Evolutionary conservation across 2,113 vertebrate genomes (phyloP), one percentile per base, ranked within the genome.

Genomic region (Anhinga rufa): DNA sequence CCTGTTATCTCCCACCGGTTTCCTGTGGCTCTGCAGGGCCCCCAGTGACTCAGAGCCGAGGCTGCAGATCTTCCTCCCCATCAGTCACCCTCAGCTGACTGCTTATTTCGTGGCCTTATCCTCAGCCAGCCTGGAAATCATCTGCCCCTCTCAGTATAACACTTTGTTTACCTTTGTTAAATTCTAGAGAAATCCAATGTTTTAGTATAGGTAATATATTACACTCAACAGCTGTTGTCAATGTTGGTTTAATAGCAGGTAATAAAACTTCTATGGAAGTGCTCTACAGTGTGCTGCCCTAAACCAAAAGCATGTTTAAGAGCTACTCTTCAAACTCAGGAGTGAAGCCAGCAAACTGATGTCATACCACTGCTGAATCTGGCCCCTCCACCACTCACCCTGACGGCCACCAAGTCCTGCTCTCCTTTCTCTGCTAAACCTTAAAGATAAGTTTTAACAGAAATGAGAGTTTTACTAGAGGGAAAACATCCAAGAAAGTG

Each of bases 41-140:
- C 26, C 28, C 25, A 32, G 29, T 91, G 89, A 93, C 69, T 94
- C 88, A 88, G 55, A 92, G 29, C 28, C 65, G 31, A 82, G 49
- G 26, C 58, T 89, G 62, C 34, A 84, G 46, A 66, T 70, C 76
- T 87, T 87, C 58, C 42, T 95, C 26, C 79, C 71, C 40, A 19
- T 84, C 86, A 79, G 52, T 88, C 82, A 92, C 34, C 32, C 54
- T 84, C 88, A 93, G 82, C n/a, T 92, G 81, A 92, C 78, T 79
- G 25, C 57, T 87, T 68, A 52, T 91, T 55, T 75, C 5, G 2
- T 26, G 36, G 14, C 25, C 82, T 42, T 9, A 9, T 69, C 25
- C 48, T 20, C 40, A 54, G 24, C 15, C 57, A 80, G 36, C 19
- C 55, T 77, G 75, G 58, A 95, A 91, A 78, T 49, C 12, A 0